phyloP scores from a whole-genome alignment of 2,888 invertebrate genomes.

The Drosophila helvetica region DNA sequence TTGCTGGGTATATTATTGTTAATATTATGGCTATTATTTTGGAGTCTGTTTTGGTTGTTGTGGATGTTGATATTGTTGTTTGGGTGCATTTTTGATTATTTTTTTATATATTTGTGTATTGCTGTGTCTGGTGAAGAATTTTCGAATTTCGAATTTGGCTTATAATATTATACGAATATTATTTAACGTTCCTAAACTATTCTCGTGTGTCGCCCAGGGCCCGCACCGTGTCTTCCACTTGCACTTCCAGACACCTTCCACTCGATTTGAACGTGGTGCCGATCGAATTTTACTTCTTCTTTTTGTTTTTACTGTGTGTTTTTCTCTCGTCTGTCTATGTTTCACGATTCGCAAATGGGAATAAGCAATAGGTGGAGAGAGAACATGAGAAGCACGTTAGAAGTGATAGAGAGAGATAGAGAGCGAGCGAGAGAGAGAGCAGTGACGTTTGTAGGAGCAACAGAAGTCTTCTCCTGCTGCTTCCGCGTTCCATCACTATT shows the following conservation, averaged over 20 bases:
- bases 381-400: conserved; percentile 19
- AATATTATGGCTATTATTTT: conserved; percentile 13
- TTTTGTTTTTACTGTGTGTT: conserved; percentile 26
- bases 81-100: conserved; percentile 22
- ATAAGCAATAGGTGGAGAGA: conserved; percentile 8
- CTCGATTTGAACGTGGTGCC: conserved; percentile 1
- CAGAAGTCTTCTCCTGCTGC: conserved; percentile 11
- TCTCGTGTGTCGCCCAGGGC: conserved; percentile 28
- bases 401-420: no score
- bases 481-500: conserved; percentile 20
- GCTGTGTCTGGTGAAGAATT: not conserved
- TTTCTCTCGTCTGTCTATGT: conserved; percentile 25
- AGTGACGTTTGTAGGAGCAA: not conserved
- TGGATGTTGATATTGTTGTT: conserved; percentile 12
- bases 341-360: conserved; percentile 37
- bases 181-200: conserved; percentile 14
- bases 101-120: not conserved
- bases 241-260: conserved; percentile 13
- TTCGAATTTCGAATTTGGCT: not conserved
- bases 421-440: conserved; percentile 7
- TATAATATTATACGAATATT: conserved; percentile 1
- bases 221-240: conserved; percentile 7
- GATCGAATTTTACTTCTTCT: conserved; percentile 23
- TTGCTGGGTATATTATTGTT: conserved; percentile 48
- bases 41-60: conserved; percentile 17